Evolutionary conservation across 2,888 invertebrate genomes (phyloP).

Genomic region (Sphaerophoria taeniata): DNA sequence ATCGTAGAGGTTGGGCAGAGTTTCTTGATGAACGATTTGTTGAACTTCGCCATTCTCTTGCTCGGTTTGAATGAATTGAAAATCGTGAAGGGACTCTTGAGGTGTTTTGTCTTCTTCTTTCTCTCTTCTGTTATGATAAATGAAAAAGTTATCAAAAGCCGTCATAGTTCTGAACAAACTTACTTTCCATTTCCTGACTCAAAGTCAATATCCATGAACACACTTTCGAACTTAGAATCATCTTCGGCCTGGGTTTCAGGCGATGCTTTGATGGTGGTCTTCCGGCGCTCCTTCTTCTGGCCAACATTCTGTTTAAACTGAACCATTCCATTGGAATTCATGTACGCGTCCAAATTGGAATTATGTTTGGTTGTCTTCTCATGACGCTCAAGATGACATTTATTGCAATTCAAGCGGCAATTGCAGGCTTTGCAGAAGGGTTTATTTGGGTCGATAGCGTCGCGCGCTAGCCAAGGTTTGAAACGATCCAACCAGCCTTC

Average conservation of each 20-base stretch:
- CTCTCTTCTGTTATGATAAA: slow-evolving; percentile 24
- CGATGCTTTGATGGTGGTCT: not conserved
- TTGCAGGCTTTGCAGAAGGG: slow-evolving; percentile 80
- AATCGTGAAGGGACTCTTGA: slow-evolving; percentile 52
- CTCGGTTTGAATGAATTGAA: slow-evolving; percentile 52
- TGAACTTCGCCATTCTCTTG: slow-evolving; percentile 27
- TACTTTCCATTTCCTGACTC: slow-evolving; percentile 46
- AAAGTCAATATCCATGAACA: slow-evolving; percentile 56
- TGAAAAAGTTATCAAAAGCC: not conserved
- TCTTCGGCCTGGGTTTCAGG: slow-evolving; percentile 31
- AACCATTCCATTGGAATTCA: slow-evolving; percentile 32
- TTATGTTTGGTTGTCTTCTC: slow-evolving; percentile 80
- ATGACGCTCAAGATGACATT: slow-evolving; percentile 80
- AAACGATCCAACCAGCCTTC: slow-evolving; percentile 81
- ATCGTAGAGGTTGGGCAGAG: slow-evolving; percentile 46
- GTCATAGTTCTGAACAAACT: slow-evolving; percentile 4
- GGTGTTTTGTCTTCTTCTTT: not conserved
- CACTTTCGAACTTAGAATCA: slow-evolving; percentile 61
- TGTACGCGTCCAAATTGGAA: slow-evolving; percentile 77
- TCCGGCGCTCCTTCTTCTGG: slow-evolving; percentile 53
- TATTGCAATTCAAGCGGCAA: slow-evolving; percentile 80
- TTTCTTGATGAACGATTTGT: not conserved
- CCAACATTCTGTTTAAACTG: slow-evolving; percentile 47
- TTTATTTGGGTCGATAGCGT: slow-evolving; percentile 78
- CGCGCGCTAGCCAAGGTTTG: slow-evolving; percentile 79